A percentile compares a stretch with the other conserved stretches of the same genome.
These are phyloP conservation scores for Anastrepha ludens DNA, from an alignment of 1,140 invertebrate genomes.

Conservation along the genomic window DNA sequence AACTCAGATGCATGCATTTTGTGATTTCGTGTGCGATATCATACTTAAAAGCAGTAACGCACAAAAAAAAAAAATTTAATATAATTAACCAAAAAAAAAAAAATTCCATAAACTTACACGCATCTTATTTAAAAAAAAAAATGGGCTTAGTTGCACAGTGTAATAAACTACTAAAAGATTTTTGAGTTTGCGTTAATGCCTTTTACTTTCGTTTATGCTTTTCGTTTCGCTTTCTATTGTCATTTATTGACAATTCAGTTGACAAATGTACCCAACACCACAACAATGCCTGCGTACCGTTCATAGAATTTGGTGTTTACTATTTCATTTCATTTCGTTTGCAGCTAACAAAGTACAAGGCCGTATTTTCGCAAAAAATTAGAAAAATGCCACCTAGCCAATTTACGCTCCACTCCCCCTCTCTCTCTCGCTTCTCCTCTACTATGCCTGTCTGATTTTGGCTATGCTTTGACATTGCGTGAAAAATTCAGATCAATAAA, in stretches of 20 bases:
- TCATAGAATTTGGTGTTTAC: neutral
- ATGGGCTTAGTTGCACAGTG: no score
- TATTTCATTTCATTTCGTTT: neutral
- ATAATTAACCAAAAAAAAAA: no score
- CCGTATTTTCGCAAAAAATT: neutral
- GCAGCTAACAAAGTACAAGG: neutral
- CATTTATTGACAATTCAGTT: neutral
- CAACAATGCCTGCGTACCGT: neutral
- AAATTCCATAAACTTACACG: no score
- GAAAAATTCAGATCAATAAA: constrained; percentile 27
- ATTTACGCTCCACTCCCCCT: neutral
- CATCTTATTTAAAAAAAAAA: no score
- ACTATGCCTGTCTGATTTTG: neutral
- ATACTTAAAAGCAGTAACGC: no score
- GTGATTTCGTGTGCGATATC: no score
- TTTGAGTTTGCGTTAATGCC: no score
- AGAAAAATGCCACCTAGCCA: neutral
- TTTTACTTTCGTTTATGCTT: no score
- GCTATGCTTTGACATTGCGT: neutral
- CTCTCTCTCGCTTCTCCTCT: neutral
- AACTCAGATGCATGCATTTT: no score
- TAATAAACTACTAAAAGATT: no score
- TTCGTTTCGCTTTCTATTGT: neutral
- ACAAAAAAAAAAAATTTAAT: no score
- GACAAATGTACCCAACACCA: neutral